phyloP scores from a whole-genome alignment of 2,113 vertebrate species.

The Harpagus bidentatus region DNA sequence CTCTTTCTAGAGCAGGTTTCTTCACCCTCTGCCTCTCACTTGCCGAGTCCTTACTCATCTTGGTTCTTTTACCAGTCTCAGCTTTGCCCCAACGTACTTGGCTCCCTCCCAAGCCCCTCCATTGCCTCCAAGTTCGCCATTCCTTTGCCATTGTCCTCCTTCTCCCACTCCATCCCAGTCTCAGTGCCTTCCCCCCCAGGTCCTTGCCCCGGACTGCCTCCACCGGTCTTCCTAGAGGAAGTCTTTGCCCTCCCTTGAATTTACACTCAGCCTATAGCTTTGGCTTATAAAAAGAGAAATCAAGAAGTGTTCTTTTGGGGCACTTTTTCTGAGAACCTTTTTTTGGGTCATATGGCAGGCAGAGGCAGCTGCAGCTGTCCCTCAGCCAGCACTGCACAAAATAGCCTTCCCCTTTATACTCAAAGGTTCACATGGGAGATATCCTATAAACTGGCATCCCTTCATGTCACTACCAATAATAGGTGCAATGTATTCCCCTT shows the following conservation, averaged over 20 bases:
- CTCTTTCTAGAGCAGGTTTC: not conserved
- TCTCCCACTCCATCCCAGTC: not conserved
- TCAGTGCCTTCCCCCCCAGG: not conserved
- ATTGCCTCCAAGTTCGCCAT: not conserved
- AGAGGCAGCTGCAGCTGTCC: not conserved
- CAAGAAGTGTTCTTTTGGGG: not conserved
- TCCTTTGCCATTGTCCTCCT: not conserved
- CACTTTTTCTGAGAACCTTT: not conserved
- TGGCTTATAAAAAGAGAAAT: not conserved
- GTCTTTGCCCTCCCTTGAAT: not conserved
- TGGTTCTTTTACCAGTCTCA: not conserved
- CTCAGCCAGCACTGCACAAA: not conserved
- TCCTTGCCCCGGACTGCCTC: not conserved
- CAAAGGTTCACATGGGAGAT: not conserved
- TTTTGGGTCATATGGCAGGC: not conserved
- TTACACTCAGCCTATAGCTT: not conserved
- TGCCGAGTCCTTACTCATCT: not conserved
- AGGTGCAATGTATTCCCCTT: not conserved
- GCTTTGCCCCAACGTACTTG: not conserved
- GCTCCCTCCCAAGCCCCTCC: not conserved
- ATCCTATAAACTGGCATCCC: not conserved
- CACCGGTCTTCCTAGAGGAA: not conserved
- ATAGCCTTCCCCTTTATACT: not conserved
- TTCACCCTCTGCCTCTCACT: not conserved
- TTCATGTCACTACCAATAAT: not conserved